These are phyloP conservation scores for Arctocebus calabarensis DNA, from an alignment of 2,797 vertebrate species.

Conservation along the genomic window DNA sequence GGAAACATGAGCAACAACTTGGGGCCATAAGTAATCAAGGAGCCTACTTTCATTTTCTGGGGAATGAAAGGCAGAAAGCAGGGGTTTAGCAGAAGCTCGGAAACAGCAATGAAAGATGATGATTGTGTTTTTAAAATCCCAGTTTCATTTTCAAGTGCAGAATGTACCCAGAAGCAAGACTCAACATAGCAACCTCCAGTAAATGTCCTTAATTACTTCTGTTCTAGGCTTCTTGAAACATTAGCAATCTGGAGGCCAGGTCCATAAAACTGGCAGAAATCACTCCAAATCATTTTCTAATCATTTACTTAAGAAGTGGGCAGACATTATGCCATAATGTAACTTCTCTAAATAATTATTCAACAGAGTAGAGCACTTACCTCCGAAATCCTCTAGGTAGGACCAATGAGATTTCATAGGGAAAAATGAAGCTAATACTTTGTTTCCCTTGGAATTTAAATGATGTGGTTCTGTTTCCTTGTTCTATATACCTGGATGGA, in stretches of 20 bases:
- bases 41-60: conserved; percentile 70
- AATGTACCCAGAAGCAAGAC: conserved; percentile 69
- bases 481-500: background rate
- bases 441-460: conserved; percentile 34
- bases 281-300: conserved; percentile 67
- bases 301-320: conserved; percentile 58
- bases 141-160: conserved; percentile 73
- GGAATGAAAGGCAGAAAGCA: conserved; percentile 66
- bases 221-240: conserved; percentile 55
- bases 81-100: conserved; percentile 57
- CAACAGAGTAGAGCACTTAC: background rate
- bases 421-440: background rate
- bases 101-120: conserved; percentile 55
- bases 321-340: background rate
- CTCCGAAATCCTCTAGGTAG: conserved; percentile 4
- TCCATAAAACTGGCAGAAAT: conserved; percentile 62
- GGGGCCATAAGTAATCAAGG: conserved; percentile 59
- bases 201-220: conserved; percentile 74
- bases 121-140: conserved; percentile 74
- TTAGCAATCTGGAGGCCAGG: conserved; percentile 63
- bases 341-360: conserved; percentile 16
- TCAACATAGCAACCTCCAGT: conserved; percentile 57
- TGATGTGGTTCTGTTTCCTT: background rate
- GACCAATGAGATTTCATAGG: background rate
- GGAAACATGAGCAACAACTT: conserved; percentile 31